Evolutionary conservation across 2,797 vertebrate species (phyloP), one percentile per base, ranked within the genome.

Genomic region (Harpagifer antarcticus): DNA sequence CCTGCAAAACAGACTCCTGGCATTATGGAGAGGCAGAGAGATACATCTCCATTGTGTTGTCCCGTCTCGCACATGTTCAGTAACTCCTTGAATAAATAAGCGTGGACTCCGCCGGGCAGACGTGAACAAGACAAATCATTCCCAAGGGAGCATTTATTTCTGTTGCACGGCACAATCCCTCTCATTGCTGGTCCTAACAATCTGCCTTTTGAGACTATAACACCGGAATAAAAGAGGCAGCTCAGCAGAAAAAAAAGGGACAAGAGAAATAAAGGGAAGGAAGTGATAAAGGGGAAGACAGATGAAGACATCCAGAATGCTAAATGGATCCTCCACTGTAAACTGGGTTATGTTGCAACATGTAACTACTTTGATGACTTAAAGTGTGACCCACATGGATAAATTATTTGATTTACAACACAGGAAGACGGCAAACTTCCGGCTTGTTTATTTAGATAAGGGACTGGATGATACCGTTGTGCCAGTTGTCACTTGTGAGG

Each of bases 71-170:
- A 92, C 90, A 90, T 92, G 90, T 91, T 91, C 87, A 85, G 78
- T 85, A 40, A 74, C 61, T 74, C 71, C 85, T 68, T 9, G 72
- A 86, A 85, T 69, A 85, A 86, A 85, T 69, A 85, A 82, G 76
- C 59, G 27, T 15, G 82, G 81, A 86, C 88, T 80, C 86, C 56
- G 40, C 53, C 64, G 76, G 86, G 74, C 83, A 84, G 90, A 91
- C 85, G 37, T 69, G 84, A 92, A 90, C 79, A 92, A 93, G 93
- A 94, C 82, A 44, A 90, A 94, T 94, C 86, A 81, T 89, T 93
- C 93, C 92, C 93, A 49, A 57, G 81, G 88, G 93, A 69, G 81
- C 85, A 84, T 95, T 95, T 94, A 92, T 93, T 94, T 90, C 88
- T 71, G 88, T 84, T 80, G 81, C 85, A 76, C 78, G 57, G 68